Percentiles rank a stretch among this genome's conserved stretches.
phyloP scores from a whole-genome alignment of 2,888 invertebrate genomes.

The Drosophila rellima region DNA sequence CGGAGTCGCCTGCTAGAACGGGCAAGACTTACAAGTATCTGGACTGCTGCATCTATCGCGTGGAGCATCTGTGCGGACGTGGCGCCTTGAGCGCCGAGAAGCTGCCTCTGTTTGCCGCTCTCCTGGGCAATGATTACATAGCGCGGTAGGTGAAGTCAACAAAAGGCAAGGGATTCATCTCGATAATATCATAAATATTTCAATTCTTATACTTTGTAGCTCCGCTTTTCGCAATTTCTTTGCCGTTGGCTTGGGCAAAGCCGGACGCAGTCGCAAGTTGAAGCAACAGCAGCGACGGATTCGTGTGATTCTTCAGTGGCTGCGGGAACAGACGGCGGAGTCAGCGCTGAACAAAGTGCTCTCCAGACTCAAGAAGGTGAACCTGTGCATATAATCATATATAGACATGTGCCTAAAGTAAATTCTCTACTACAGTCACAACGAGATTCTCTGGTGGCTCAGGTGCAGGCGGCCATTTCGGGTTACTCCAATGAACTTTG shows the following conservation, averaged over 20 bases:
- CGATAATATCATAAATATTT: neutral
- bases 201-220: constrained; percentile 8
- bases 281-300: constrained; percentile 90
- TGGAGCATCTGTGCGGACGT: constrained; percentile 89
- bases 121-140: constrained; percentile 96
- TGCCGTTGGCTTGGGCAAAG: constrained; percentile 86
- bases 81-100: constrained; percentile 89
- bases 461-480: constrained; percentile 88
- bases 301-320: constrained; percentile 91
- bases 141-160: constrained; percentile 83
- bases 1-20: neutral
- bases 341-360: constrained; percentile 90
- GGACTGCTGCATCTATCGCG: constrained; percentile 90
- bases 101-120: constrained; percentile 92
- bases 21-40: constrained; percentile 82
- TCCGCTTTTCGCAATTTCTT: constrained; percentile 90
- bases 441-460: constrained; percentile 87
- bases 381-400: neutral
- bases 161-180: too few species aligned
- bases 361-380: constrained; percentile 87
- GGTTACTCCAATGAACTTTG: constrained; percentile 89
- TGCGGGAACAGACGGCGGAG: constrained; percentile 90
- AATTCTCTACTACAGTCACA: constrained; percentile 73
- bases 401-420: neutral
- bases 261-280: constrained; percentile 74